phyloP scores from a whole-genome alignment of 2,888 invertebrate species.

The Aleiodes testaceus region DNA sequence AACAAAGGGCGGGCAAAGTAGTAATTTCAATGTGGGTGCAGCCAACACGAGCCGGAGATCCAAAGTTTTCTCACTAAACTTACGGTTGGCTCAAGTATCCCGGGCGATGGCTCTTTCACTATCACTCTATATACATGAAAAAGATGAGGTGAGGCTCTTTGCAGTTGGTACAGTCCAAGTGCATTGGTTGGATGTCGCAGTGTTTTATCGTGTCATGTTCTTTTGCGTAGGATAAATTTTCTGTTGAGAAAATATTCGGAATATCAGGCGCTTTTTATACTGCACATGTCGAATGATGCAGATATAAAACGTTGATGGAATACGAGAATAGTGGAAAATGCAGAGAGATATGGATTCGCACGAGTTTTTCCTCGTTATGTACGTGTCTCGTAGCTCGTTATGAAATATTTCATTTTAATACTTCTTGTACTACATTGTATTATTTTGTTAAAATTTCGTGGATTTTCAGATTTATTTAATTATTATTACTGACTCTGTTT shows the following conservation, averaged over 20 bases:
- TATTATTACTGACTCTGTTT: slow-evolving; percentile 29
- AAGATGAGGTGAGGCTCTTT: slow-evolving; percentile 12
- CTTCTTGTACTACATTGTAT: not conserved
- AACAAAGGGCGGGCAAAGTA: slow-evolving; percentile 26
- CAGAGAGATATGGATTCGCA: slow-evolving; percentile 36
- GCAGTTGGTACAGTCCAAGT: slow-evolving; percentile 12
- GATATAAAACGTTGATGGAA: not conserved
- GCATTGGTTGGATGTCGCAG: not conserved
- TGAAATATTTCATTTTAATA: slow-evolving; percentile 9
- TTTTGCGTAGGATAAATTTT: no score
- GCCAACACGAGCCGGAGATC: slow-evolving; percentile 10
- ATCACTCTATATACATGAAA: not conserved
- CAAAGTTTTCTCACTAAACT: slow-evolving; percentile 33
- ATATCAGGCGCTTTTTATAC: not conserved
- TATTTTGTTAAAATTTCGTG: not conserved
- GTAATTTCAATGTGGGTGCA: slow-evolving; percentile 25
- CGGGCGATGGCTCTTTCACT: not conserved
- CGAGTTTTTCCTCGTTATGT: slow-evolving; percentile 47
- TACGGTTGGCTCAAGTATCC: slow-evolving; percentile 11
- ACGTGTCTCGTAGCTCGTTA: slow-evolving; percentile 42
- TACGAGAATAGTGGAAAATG: slow-evolving; percentile 34
- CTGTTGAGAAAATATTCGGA: not conserved
- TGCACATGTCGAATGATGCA: not conserved
- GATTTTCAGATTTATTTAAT: not conserved
- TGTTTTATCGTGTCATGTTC: no score